A percentile compares a stretch with the other conserved stretches of the same genome.
phyloP scores from a whole-genome alignment of 2,113 vertebrate genomes.

The Hucho hucho region DNA sequence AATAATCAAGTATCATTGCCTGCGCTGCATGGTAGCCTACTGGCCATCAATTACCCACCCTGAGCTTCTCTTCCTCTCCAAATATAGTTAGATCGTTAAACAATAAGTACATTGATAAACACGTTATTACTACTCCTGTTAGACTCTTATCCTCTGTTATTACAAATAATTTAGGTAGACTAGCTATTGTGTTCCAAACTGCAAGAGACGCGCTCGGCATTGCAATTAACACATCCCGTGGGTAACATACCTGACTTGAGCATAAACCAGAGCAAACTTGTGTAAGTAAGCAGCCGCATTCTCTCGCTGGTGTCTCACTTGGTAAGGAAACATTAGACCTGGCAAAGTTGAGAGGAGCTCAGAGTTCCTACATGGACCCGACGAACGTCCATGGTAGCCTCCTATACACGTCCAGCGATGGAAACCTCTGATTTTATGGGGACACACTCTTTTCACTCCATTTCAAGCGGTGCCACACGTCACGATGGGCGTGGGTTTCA shows the following conservation, averaged over 20 bases:
- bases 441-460: too few relatives aligned
- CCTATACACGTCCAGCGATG: background rate
- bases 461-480: too few relatives aligned
- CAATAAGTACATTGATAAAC: too few relatives aligned
- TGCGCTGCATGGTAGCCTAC: too few relatives aligned
- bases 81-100: too few relatives aligned
- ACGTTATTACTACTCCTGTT: too few relatives aligned
- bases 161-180: too few relatives aligned
- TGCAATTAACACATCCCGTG: background rate
- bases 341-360: constrained; percentile 13
- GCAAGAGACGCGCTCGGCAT: background rate
- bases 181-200: background rate
- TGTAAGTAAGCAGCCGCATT: constrained; percentile 61
- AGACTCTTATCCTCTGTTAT: too few relatives aligned
- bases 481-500: too few relatives aligned
- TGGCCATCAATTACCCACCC: too few relatives aligned
- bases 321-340: constrained; percentile 38
- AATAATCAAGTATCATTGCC: too few relatives aligned
- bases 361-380: constrained; percentile 27
- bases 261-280: constrained; percentile 58
- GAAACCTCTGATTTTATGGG: background rate
- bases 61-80: too few relatives aligned
- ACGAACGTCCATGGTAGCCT: constrained; percentile 23
- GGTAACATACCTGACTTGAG: constrained; percentile 58
- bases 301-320: constrained; percentile 33